Percentiles rank a stretch among this genome's conserved stretches.
Conservation (phyloP, 2,797 vertebrate species). For the Hydrolagus colliei region DNA sequence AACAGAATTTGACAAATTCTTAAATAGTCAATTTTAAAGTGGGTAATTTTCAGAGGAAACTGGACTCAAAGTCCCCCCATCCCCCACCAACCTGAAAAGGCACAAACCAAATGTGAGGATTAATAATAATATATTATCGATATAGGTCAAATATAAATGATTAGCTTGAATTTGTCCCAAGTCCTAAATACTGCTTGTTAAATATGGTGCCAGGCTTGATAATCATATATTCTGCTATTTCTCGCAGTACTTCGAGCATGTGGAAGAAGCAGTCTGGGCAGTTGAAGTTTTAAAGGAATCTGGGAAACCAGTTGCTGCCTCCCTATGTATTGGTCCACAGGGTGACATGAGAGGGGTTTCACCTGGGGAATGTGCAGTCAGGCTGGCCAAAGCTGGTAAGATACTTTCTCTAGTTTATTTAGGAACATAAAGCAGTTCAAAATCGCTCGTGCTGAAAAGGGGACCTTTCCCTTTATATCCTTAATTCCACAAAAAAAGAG, state of each 20-base stretch:
- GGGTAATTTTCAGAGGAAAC: no score
- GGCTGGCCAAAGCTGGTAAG: conserved; percentile 80
- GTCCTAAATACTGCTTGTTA: no score
- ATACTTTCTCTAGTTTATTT: not conserved
- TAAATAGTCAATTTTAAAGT: no score
- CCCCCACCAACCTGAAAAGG: no score
- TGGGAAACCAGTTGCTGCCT: conserved; percentile 77
- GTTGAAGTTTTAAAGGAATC: conserved; percentile 77
- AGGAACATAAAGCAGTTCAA: not conserved
- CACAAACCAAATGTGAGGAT: no score
- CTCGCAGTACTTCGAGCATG: conserved; percentile 89
- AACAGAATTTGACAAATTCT: no score
- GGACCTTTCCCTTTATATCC: not conserved
- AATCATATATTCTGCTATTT: not conserved
- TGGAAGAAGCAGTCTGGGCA: conserved; percentile 93
- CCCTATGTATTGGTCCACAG: conserved; percentile 82
- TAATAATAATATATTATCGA: no score
- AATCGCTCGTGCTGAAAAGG: not conserved
- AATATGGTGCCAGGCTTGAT: no score
- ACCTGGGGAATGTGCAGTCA: conserved; percentile 79
- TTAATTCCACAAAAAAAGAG: not conserved
- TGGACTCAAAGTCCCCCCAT: no score
- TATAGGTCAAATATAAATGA: no score
- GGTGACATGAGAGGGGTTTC: conserved; percentile 78
- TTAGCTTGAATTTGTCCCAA: no score